These are phyloP conservation scores for Pharmacophagus antenor DNA, from an alignment of 2,888 invertebrate genomes.

Conservation along the genomic window DNA sequence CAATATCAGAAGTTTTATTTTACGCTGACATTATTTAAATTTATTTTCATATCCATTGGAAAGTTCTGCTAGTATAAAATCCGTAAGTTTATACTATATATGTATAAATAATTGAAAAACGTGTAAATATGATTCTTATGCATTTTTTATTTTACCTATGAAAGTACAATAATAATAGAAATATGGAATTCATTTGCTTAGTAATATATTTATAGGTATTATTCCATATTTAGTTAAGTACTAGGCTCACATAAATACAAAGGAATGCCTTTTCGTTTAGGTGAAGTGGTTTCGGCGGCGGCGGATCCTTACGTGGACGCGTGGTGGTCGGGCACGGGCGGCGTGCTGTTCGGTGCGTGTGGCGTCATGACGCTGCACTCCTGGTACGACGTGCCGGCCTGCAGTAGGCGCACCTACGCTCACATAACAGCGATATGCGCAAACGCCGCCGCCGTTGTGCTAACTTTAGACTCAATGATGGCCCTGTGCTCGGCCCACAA, in stretches of 20 bases:
- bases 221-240: not conserved
- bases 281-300: constrained; percentile 65
- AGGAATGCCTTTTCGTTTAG: constrained; percentile 38
- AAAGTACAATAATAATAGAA: no score
- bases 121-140: no score
- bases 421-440: constrained; percentile 58
- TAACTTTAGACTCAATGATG: constrained; percentile 56
- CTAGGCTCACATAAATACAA: not conserved
- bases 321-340: constrained; percentile 70
- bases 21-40: no score
- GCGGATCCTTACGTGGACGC: constrained; percentile 71
- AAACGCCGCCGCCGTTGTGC: constrained; percentile 52
- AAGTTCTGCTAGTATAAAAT: no score
- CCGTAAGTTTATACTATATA: no score
- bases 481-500: constrained; percentile 60
- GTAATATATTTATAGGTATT: no score
- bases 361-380: constrained; percentile 55
- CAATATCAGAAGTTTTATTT: not conserved
- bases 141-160: no score
- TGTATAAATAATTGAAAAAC: no score
- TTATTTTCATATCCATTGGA: no score
- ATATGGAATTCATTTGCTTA: no score
- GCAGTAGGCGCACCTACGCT: constrained; percentile 49
- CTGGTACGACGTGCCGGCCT: constrained; percentile 58
- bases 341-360: constrained; percentile 55